Conservation (phyloP, 2,113 vertebrate species). For the Thunnus maccoyii region DNA sequence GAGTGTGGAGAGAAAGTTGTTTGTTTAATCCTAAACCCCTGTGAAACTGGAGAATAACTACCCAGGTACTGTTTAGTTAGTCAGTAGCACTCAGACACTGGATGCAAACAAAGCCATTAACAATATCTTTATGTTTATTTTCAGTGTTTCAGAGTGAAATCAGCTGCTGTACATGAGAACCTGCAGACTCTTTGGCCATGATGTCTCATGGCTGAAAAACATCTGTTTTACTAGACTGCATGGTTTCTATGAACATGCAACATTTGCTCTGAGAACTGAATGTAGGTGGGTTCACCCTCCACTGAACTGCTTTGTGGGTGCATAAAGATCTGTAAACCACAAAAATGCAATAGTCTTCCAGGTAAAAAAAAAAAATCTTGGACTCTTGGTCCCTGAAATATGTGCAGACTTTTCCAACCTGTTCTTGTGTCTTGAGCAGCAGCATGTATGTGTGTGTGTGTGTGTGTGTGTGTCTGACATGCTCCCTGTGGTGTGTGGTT, state of each 20-base stretch:
- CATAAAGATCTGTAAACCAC: slow-evolving; percentile 14
- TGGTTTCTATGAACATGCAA: slow-evolving; percentile 8
- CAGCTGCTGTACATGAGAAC: not conserved
- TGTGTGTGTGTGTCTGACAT: slow-evolving; percentile 1
- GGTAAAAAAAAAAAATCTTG: not conserved
- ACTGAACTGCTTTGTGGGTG: not conserved
- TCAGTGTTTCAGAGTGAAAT: too few relatives aligned
- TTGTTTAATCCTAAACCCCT: too few relatives aligned
- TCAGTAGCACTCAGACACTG: too few relatives aligned
- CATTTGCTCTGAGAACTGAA: slow-evolving; percentile 9
- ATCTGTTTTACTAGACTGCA: slow-evolving; percentile 17
- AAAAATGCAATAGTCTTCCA: not conserved
- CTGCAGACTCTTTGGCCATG: not conserved
- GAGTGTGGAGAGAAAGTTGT: too few relatives aligned
- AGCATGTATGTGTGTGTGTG: slow-evolving; percentile 5
- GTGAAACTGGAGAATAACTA: too few relatives aligned
- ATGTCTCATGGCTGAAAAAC: not conserved
- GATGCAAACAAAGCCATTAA: too few relatives aligned
- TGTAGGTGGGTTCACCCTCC: not conserved
- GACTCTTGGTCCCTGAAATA: too few relatives aligned
- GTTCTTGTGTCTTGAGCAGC: not conserved
- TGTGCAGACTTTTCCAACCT: not conserved
- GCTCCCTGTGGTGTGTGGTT: slow-evolving; percentile 25
- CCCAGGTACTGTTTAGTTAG: too few relatives aligned
- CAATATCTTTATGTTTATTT: too few relatives aligned